phyloP scores from a whole-genome alignment of 2,113 vertebrate species.

The Nyctereutes procyonoides region DNA sequence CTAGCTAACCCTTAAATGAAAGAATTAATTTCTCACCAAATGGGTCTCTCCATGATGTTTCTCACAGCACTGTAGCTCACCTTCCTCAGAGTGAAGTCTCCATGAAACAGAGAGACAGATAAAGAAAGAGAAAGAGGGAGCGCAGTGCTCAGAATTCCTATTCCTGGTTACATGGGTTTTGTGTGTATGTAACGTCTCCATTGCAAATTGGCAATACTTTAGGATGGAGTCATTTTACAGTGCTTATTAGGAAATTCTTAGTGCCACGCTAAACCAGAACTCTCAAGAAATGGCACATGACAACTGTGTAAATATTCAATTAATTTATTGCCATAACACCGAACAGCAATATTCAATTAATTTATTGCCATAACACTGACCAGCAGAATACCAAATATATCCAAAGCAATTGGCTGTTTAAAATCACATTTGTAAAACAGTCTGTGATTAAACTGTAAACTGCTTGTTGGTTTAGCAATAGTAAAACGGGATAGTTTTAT shows the following conservation, averaged over 20 bases:
- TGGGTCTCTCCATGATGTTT: not conserved
- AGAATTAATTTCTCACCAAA: not conserved
- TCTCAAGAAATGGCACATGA: conserved; percentile 37
- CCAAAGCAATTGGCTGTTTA: conserved; percentile 51
- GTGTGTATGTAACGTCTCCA: not conserved
- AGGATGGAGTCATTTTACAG: not conserved
- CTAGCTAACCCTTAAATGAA: not conserved
- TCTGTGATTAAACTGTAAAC: conserved; percentile 38
- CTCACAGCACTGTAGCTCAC: not conserved
- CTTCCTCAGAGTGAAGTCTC: not conserved
- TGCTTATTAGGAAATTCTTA: conserved; percentile 24
- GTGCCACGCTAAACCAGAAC: not conserved
- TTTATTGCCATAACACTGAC: conserved; percentile 26
- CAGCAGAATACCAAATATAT: conserved; percentile 35
- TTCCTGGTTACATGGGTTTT: not conserved
- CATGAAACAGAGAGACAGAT: not conserved
- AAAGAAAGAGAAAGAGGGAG: not conserved
- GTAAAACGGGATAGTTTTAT: conserved; percentile 34
- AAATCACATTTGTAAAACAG: conserved; percentile 61
- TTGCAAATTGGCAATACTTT: conserved; percentile 9
- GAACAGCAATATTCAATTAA: conserved; percentile 42
- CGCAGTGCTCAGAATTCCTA: not conserved
- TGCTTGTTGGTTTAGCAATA: not conserved
- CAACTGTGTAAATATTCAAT: conserved; percentile 4
- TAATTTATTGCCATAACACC: conserved; percentile 30